Percentiles rank a stretch among this genome's conserved stretches.
Conservation (phyloP, 2,888 invertebrate genomes). For the Hyles lineata region DNA sequence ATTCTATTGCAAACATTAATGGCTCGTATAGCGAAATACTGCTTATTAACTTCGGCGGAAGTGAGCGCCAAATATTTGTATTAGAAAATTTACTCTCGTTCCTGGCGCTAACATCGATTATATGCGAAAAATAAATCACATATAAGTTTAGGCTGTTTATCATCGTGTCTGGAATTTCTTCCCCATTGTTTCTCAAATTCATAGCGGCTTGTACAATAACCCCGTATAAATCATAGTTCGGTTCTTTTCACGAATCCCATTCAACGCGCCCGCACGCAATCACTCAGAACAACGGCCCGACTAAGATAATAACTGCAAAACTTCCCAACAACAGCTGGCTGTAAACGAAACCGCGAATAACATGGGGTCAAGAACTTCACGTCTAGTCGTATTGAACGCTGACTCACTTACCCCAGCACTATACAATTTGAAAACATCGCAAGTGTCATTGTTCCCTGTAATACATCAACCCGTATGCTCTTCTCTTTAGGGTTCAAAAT, state of each 20-base stretch:
- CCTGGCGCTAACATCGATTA: neutral
- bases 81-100: neutral
- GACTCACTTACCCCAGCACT: slow-evolving; percentile 54
- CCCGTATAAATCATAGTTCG: slow-evolving; percentile 17
- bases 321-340: slow-evolving; percentile 48
- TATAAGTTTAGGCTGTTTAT: neutral
- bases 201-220: slow-evolving; percentile 9
- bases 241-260: slow-evolving; percentile 8
- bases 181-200: neutral
- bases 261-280: slow-evolving; percentile 3
- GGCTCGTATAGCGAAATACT: neutral
- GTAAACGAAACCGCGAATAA: slow-evolving; percentile 54
- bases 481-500: slow-evolving; percentile 32
- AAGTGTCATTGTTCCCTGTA: slow-evolving; percentile 33
- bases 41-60: slow-evolving; percentile 2
- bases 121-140: neutral
- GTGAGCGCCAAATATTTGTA: neutral
- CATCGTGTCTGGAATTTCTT: neutral
- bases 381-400: slow-evolving; percentile 75
- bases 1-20: neutral
- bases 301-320: slow-evolving; percentile 29
- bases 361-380: slow-evolving; percentile 68
- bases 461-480: slow-evolving; percentile 35
- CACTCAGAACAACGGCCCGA: neutral
- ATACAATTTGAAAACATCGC: slow-evolving; percentile 37